Conservation (phyloP, 2,797 vertebrate species). For the Buphagus erythrorhynchus region DNA sequence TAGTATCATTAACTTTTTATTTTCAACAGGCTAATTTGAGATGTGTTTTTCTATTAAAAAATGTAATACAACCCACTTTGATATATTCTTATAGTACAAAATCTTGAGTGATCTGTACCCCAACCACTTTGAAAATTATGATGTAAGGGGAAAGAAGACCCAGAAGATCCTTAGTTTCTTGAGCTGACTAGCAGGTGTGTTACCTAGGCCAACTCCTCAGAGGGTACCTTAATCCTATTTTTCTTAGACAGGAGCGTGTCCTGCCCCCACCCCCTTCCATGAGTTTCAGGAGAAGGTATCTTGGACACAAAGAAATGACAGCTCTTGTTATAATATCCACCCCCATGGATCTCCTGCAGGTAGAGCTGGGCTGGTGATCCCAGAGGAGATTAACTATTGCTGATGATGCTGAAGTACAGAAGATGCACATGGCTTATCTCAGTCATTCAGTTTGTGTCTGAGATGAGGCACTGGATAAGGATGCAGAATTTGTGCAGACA, state of each 20-base stretch:
- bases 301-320: not conserved
- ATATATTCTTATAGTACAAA: not conserved
- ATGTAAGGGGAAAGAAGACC: not conserved
- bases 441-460: slow-evolving; percentile 1
- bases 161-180: not conserved
- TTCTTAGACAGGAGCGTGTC: not conserved
- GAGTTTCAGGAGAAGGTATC: not conserved
- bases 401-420: slow-evolving; percentile 44
- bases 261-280: not conserved
- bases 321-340: not conserved
- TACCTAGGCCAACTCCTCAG: not conserved
- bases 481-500: slow-evolving; percentile 34
- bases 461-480: slow-evolving; percentile 56
- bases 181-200: not conserved
- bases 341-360: slow-evolving; percentile 15
- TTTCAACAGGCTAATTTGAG: not conserved
- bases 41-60: not conserved
- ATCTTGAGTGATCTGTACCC: not conserved
- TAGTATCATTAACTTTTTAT: not conserved
- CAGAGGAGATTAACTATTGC: slow-evolving; percentile 43
- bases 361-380: slow-evolving; percentile 8
- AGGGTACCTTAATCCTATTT: not conserved
- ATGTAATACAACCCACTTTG: not conserved
- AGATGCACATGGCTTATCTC: slow-evolving; percentile 26
- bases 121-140: not conserved